Evolutionary conservation across 2,113 vertebrate genomes (phyloP).

Genomic region (Paraplagusia blochii): DNA sequence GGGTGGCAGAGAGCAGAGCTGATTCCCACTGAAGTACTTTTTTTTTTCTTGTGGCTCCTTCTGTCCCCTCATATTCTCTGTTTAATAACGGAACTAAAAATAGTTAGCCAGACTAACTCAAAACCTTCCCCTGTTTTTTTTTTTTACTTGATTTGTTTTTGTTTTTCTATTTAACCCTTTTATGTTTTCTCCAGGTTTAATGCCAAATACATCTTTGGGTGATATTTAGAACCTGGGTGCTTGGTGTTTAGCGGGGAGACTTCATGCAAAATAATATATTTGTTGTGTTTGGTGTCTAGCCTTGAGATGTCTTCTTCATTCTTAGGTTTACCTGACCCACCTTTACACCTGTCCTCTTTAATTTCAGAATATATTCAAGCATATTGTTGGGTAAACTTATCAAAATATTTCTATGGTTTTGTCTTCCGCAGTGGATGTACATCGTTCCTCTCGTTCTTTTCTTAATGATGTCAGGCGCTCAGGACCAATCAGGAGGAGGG

Average conservation of each 20-base stretch:
- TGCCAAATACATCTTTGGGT: constrained; percentile 34
- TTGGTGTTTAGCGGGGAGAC: background rate
- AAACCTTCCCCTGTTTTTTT: background rate
- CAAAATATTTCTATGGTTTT: background rate
- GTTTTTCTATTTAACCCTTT: background rate
- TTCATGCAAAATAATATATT: background rate
- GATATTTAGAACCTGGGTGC: background rate
- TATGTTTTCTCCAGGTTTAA: constrained; percentile 7
- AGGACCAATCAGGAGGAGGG: constrained; percentile 85
- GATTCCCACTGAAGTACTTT: constrained; percentile 83
- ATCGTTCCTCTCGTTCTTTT: constrained; percentile 92
- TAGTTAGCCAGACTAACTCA: constrained; percentile 33
- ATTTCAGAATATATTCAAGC: constrained; percentile 19
- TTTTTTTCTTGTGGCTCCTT: constrained; percentile 62
- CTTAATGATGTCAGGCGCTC: constrained; percentile 93
- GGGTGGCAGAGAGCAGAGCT: constrained; percentile 83
- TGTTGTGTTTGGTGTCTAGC: constrained; percentile 49
- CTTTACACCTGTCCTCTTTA: constrained; percentile 2
- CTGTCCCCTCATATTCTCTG: constrained; percentile 32
- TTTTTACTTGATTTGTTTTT: background rate
- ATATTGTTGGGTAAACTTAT: constrained; percentile 39
- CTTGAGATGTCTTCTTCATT: constrained; percentile 1
- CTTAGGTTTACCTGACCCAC: background rate
- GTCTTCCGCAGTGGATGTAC: constrained; percentile 87
- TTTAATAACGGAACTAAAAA: constrained; percentile 18